Conservation (phyloP, 1,140 invertebrate species). For the Macrobrachium rosenbergii region DNA sequence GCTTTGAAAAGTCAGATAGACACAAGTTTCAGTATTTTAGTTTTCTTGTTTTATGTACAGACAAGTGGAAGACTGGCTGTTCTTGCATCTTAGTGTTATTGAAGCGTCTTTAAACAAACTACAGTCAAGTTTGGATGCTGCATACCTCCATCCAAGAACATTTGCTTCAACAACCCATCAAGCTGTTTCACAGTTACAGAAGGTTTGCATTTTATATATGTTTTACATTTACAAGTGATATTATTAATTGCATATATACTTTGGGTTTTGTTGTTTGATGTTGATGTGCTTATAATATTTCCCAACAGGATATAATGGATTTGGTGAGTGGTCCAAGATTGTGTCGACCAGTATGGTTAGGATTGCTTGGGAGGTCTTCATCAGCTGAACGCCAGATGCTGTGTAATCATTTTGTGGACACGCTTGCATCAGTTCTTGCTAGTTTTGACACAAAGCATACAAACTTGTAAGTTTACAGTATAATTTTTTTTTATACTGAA, state of each 20-base stretch:
- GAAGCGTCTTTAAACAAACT: conserved; percentile 84
- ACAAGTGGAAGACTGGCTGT: conserved; percentile 73
- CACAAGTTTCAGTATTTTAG: too few relatives aligned
- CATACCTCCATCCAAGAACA: conserved; percentile 72
- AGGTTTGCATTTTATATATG: conserved; percentile 51
- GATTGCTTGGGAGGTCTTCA: conserved; percentile 72
- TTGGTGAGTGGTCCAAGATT: conserved; percentile 79
- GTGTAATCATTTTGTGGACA: conserved; percentile 65
- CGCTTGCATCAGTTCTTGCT: conserved; percentile 70
- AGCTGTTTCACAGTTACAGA: conserved; percentile 71
- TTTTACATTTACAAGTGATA: background rate
- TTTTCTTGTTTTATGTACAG: conserved; percentile 13
- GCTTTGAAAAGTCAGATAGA: too few relatives aligned
- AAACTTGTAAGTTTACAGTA: conserved; percentile 81
- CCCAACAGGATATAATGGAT: conserved; percentile 73
- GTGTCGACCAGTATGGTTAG: conserved; percentile 79
- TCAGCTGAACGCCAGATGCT: conserved; percentile 71
- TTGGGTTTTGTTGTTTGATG: background rate
- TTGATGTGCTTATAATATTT: background rate
- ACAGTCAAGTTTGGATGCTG: conserved; percentile 75
- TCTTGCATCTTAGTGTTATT: conserved; percentile 85
- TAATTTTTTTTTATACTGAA: conserved; percentile 33
- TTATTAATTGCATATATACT: background rate
- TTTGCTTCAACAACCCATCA: conserved; percentile 77
- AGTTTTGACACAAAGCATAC: conserved; percentile 81